Percentiles rank a stretch among this genome's conserved stretches.
phyloP scores from a whole-genome alignment of 2,113 vertebrate species.

The Syrrhaptes paradoxus region DNA sequence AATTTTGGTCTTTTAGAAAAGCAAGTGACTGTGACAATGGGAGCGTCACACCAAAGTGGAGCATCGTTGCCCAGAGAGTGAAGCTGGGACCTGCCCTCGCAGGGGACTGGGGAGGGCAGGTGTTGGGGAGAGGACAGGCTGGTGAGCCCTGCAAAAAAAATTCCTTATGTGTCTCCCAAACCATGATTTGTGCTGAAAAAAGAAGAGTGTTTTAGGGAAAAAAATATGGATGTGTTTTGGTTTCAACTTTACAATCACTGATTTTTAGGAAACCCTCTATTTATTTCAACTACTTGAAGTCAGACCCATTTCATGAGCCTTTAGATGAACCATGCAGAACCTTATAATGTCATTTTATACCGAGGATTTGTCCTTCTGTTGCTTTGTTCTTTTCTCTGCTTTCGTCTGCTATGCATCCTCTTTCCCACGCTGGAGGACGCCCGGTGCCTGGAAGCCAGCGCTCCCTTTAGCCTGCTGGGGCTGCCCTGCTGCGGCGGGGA shows the following conservation, averaged over 20 bases:
- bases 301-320: neutral
- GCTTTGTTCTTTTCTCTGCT: neutral
- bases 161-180: neutral
- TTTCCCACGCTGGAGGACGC: neutral
- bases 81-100: neutral
- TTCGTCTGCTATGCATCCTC: fast-evolving
- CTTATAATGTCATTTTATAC: neutral
- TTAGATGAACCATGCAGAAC: neutral
- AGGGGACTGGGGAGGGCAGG: neutral
- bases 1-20: neutral
- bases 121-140: neutral
- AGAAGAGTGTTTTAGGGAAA: neutral
- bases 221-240: fast-evolving
- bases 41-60: neutral
- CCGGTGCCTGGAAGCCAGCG: neutral
- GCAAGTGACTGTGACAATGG: neutral
- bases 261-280: neutral
- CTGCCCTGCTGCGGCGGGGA: neutral
- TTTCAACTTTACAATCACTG: neutral
- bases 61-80: neutral
- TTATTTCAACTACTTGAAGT: neutral
- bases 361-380: neutral
- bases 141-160: neutral
- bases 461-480: neutral
- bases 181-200: neutral